A percentile compares a stretch with the other conserved stretches of the same genome.
Conservation (phyloP, 2,113 vertebrate genomes). For the Collichthys lucidus region DNA sequence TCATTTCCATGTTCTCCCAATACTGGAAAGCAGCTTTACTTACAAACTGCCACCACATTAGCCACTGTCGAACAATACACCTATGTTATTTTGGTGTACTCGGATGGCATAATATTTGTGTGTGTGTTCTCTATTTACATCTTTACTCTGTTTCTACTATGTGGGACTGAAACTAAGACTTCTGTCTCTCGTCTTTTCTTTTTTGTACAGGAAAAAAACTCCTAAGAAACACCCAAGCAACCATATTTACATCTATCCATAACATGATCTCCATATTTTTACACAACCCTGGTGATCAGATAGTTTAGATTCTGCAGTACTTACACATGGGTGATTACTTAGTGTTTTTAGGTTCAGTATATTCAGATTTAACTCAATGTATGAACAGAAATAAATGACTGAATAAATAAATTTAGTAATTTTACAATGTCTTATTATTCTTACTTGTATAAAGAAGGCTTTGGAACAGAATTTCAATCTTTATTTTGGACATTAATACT, state of each 20-base stretch:
- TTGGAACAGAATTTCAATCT: not conserved
- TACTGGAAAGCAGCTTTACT: conserved; percentile 1
- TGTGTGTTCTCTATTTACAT: not conserved
- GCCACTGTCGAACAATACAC: too few relatives aligned
- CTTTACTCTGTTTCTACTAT: not conserved
- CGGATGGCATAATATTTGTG: not conserved
- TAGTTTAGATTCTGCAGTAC: too few relatives aligned
- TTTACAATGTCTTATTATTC: not conserved
- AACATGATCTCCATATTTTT: too few relatives aligned
- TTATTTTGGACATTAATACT: not conserved
- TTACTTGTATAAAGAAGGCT: not conserved
- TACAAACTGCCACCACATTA: not conserved
- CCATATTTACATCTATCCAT: not conserved
- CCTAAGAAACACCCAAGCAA: not conserved
- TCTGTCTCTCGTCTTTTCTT: not conserved
- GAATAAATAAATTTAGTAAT: not conserved
- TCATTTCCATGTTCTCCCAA: conserved; percentile 40
- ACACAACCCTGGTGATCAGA: too few relatives aligned
- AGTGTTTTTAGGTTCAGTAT: not conserved
- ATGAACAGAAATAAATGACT: not conserved
- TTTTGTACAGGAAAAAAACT: not conserved
- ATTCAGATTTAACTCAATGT: not conserved
- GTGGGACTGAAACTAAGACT: not conserved
- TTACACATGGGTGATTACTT: too few relatives aligned
- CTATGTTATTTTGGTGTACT: not conserved